A percentile compares a stretch with the other conserved stretches of the same genome.
These are phyloP conservation scores for Polypedilum pembai DNA, from an alignment of 1,140 invertebrate species.

Conservation along the genomic window DNA sequence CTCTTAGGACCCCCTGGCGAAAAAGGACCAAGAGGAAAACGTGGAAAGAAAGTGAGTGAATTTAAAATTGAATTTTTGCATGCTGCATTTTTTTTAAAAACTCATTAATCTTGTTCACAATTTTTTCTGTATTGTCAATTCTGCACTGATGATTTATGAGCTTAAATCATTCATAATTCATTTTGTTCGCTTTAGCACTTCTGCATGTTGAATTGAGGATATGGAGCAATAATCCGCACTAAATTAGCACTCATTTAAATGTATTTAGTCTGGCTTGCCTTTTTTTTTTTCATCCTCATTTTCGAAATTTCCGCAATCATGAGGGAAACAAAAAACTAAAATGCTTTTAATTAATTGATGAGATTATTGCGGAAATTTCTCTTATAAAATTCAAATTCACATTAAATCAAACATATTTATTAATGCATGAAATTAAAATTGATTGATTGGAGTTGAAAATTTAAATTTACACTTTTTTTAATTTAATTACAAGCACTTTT, in stretches of 20 bases:
- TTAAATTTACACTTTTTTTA: not conserved
- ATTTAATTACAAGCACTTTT: constrained; percentile 19
- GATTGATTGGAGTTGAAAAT: too few species aligned
- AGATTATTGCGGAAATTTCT: not conserved
- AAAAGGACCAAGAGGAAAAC: constrained; percentile 62
- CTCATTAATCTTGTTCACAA: not conserved
- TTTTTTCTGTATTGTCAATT: not conserved
- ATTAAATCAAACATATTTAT: too few species aligned
- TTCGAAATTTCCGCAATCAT: constrained; percentile 29
- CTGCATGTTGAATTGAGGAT: constrained; percentile 6
- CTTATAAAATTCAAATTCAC: not conserved
- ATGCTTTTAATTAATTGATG: not conserved
- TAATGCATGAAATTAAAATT: too few species aligned
- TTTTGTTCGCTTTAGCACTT: not conserved
- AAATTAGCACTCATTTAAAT: constrained; percentile 24
- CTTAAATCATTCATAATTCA: constrained; percentile 18
- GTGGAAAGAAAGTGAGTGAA: constrained; percentile 63
- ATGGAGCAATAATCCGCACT: constrained; percentile 28
- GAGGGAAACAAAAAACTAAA: too few species aligned
- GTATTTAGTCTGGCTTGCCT: constrained; percentile 30
- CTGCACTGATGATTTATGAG: constrained; percentile 23
- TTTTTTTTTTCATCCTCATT: too few species aligned
- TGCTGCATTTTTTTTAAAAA: constrained; percentile 6
- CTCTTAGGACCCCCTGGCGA: constrained; percentile 33
- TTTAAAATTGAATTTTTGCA: not conserved